A percentile compares a stretch with the other conserved stretches of the same genome.
Evolutionary conservation across 2,797 vertebrate species (phyloP).

Genomic region (Falco naumanni): DNA sequence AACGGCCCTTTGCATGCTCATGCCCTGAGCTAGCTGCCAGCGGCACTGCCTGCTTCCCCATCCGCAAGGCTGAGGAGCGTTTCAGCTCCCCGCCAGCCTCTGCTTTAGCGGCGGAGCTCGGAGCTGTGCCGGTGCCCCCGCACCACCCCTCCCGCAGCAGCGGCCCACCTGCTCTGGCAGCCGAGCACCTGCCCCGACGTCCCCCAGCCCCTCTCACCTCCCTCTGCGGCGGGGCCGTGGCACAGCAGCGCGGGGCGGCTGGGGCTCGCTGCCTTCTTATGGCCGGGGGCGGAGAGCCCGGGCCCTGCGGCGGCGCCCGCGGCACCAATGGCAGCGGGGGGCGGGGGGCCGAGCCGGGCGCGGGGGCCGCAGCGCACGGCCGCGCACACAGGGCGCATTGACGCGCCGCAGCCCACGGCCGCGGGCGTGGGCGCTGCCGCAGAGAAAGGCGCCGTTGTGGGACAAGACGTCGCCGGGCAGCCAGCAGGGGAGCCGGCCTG

Average conservation of each 20-base stretch:
- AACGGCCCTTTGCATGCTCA: neutral
- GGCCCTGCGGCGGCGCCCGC: neutral
- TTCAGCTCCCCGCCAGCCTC: neutral
- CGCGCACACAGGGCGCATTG: neutral
- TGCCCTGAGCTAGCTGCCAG: neutral
- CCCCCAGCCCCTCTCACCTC: neutral
- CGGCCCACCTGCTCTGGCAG: neutral
- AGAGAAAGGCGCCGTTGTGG: neutral
- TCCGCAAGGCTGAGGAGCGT: rapidly evolving
- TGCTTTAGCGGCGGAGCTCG: neutral
- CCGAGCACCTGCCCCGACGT: neutral
- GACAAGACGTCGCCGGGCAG: neutral
- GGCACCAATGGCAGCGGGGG: neutral
- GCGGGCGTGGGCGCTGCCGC: neutral
- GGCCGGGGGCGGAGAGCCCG: neutral
- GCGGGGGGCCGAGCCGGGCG: neutral
- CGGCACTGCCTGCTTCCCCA: neutral
- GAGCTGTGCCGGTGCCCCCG: rapidly evolving
- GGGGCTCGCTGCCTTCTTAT: neutral
- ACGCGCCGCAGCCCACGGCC: neutral
- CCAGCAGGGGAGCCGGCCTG: neutral
- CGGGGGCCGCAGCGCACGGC: neutral
- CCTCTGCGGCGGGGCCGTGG: neutral
- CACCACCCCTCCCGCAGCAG: neutral
- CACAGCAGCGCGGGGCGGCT: rapidly evolving